Evolutionary conservation across 2,113 vertebrate species (phyloP), one percentile per base, ranked within the genome.

Genomic region (Phalacrocorax aristotelis): DNA sequence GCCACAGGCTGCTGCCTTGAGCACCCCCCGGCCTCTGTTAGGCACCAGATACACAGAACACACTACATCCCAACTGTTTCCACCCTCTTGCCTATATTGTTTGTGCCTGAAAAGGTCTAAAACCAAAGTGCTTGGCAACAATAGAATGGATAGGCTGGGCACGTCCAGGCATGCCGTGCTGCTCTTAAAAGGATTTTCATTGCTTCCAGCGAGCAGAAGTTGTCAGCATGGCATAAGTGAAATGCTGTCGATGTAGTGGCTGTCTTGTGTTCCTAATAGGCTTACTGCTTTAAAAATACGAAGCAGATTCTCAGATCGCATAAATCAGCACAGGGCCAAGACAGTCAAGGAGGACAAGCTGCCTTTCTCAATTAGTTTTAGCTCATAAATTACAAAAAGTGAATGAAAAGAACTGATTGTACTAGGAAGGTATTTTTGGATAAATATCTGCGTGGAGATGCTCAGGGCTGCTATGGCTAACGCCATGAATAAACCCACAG

Each of bases 141-240:
- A 54, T n/a, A 7, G 26, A 83, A 29, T 7, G 29, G 8, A 36
- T 32, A 32, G 36, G 4, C 36, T 1, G n/a, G 54, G n/a, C 36
- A 96, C 4, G 72, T 58, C 54, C 1, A 2, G 55, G 17, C 55
- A 29, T 2, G 62, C 16, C 0, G 0, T 13, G 22, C 22, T 51
- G 30, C 42, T 36, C 36, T 66, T 21, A 29, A 65, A 26, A 72
- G 38, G 13, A 44, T 52, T 94, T 77, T 77, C 9, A 23, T 44
- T 54, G 21, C 48, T 86, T 89, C 46, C 68, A 66, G 55, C 0
- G 0, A 79, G 34, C 11, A 11, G 13, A 62, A 51, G 25, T 40
- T 40, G 17, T 57, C 83, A 77, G 34, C 6, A 1, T 0, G 6
- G 51, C 29, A 32, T 11, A 71, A 91, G 55, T 6, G 23, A 78